Evolutionary conservation across 2,797 vertebrate species (phyloP).

Genomic region (Amazonetta brasiliensis): DNA sequence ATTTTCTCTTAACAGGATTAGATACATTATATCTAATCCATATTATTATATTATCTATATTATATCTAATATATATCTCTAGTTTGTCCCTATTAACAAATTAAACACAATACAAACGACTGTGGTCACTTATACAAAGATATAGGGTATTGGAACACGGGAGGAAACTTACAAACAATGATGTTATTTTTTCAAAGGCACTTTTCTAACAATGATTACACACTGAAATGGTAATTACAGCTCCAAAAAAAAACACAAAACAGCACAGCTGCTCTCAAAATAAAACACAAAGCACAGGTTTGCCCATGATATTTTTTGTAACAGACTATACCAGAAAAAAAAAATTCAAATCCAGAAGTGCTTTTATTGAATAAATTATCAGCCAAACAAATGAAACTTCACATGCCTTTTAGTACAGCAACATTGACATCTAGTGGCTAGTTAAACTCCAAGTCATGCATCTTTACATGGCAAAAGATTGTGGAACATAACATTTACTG

Average conservation of each 20-base stretch:
- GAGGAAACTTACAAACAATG: not conserved
- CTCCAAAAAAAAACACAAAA: not conserved
- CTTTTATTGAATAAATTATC: slow-evolving; percentile 26
- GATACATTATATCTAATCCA: not conserved
- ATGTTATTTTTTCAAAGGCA: slow-evolving; percentile 1
- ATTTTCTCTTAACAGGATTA: not conserved
- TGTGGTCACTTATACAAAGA: not conserved
- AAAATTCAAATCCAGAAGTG: not conserved
- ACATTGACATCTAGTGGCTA: slow-evolving; percentile 67
- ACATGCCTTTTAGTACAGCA: slow-evolving; percentile 23
- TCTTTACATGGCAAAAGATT: not conserved
- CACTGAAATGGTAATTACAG: slow-evolving; percentile 8
- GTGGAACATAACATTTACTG: not conserved
- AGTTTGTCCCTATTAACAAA: slow-evolving; percentile 2
- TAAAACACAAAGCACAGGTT: not conserved
- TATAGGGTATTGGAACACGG: not conserved
- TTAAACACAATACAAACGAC: not conserved
- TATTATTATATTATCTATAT: too few species aligned
- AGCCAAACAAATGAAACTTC: slow-evolving; percentile 57
- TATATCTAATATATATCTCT: not conserved
- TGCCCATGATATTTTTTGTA: not conserved
- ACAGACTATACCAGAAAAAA: not conserved
- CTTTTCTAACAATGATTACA: not conserved
- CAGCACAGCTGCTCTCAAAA: not conserved
- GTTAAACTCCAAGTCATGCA: not conserved